phyloP scores from a whole-genome alignment of 2,888 invertebrate species.

The Nesidiocoris tenuis region DNA sequence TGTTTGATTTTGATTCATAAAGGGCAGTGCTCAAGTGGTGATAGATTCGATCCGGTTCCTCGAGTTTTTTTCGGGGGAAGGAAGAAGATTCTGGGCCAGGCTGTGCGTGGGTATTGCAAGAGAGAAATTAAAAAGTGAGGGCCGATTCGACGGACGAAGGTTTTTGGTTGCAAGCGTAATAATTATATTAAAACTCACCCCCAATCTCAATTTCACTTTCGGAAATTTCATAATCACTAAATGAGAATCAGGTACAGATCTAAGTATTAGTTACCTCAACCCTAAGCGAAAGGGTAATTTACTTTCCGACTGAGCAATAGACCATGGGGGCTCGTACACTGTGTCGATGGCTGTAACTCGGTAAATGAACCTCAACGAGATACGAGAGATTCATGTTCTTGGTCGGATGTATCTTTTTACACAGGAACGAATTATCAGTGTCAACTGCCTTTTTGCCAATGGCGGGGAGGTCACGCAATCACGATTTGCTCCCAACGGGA shows the following conservation, averaged over 20 bases:
- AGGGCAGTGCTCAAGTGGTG: not conserved
- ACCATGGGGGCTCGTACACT: not conserved
- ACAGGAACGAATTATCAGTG: not conserved
- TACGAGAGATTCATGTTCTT: not conserved
- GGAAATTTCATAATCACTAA: too few relatives aligned
- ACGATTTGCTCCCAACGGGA: not conserved
- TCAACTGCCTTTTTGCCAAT: not conserved
- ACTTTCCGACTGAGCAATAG: too few relatives aligned
- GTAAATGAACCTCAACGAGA: not conserved
- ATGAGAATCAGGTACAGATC: too few relatives aligned
- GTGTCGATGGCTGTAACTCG: not conserved
- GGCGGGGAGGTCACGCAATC: not conserved
- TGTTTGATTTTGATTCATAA: not conserved
- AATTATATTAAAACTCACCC: too few relatives aligned
- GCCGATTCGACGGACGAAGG: conserved; percentile 2
- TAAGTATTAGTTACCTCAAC: too few relatives aligned
- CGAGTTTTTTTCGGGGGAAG: not conserved
- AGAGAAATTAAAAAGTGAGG: not conserved
- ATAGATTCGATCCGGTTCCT: not conserved
- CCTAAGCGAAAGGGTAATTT: too few relatives aligned
- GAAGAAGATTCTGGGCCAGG: not conserved
- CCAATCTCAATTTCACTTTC: too few relatives aligned
- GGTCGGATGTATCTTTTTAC: not conserved
- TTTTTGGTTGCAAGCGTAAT: too few relatives aligned
- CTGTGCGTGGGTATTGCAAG: not conserved